Evolutionary conservation across 2,888 invertebrate genomes (phyloP).

Genomic region (Thecophora atra): DNA sequence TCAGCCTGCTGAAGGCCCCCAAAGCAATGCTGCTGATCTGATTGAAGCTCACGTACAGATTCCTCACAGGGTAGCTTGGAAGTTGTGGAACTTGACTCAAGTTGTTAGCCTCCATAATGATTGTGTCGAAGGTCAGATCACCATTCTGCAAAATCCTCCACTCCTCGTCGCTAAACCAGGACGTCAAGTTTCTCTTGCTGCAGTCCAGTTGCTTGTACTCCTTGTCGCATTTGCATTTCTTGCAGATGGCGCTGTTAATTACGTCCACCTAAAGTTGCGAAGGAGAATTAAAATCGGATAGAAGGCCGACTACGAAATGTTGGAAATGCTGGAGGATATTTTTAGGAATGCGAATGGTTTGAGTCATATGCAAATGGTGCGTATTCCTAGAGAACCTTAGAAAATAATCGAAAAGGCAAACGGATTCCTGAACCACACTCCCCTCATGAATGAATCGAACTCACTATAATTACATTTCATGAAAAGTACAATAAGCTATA

Average conservation of each 20-base stretch:
- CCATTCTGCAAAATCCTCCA: slow-evolving; percentile 67
- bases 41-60: slow-evolving; percentile 73
- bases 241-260: slow-evolving; percentile 66
- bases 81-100: slow-evolving; percentile 63
- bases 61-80: slow-evolving; percentile 67
- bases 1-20: slow-evolving; percentile 73
- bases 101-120: slow-evolving; percentile 59
- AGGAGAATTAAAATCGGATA: no score
- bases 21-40: slow-evolving; percentile 72
- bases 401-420: no score
- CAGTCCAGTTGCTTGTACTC: slow-evolving; percentile 69
- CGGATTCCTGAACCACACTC: no score
- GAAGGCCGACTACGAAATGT: no score
- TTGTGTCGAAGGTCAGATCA: slow-evolving; percentile 54
- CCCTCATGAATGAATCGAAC: no score
- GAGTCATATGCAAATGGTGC: neutral
- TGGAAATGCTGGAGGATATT: no score
- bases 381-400: no score
- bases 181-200: slow-evolving; percentile 66
- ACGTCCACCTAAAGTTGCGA: slow-evolving; percentile 49
- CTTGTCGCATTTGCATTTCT: slow-evolving; percentile 68
- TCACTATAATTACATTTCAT: no score
- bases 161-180: slow-evolving; percentile 69
- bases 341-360: no score
- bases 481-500: no score